Evolutionary conservation across 2,113 vertebrate genomes (phyloP), one percentile per base, ranked within the genome.

Genomic region (Syrrhaptes paradoxus): DNA sequence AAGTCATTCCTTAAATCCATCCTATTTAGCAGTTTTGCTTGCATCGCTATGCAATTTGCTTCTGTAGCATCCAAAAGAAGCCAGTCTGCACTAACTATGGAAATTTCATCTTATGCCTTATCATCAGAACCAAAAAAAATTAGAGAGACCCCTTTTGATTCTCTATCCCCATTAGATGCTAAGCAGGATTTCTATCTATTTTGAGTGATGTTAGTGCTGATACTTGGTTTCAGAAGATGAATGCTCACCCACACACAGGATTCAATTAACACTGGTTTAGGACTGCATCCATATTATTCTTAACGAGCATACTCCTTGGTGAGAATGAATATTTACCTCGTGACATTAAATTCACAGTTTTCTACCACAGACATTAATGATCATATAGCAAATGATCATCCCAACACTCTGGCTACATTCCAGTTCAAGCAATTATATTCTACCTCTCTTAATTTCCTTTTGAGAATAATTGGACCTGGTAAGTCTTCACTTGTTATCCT

Each of bases 381-480:
- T 91, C 85, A 77, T 85, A 90, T 7, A 88, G 82, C 90, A 96
- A 96, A 96, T 93, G 93, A 94, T 95, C 92, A 91, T 82, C 76
- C 76, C 93, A 90, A 90, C 83, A 86, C 70, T 20, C 92, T 96
- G 95, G 92, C 90, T 95, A 36, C 61, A 54, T 94, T 97, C 87
- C 95, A 93, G 88, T 86, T 90, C 70, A 80, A 91, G 93, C 94
- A 97, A 96, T 96, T 96, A 92, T 93, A 94, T 84, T 96, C 88
- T 95, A 88, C 88, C 95, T 91, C 65, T 90, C 76, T 88, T 93
- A 94, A 96, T 96, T 95, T 96, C 95, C 92, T 96, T 96, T 90
- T 3, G 6, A 95, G 79, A 93, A 72, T 96, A 95, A 96, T 94
- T 93, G 72, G 88, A 90, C 72, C 28, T 75, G 72, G 29, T 90